Conservation (phyloP, 2,113 vertebrate genomes). For the Orientallactaga bullata region DNA sequence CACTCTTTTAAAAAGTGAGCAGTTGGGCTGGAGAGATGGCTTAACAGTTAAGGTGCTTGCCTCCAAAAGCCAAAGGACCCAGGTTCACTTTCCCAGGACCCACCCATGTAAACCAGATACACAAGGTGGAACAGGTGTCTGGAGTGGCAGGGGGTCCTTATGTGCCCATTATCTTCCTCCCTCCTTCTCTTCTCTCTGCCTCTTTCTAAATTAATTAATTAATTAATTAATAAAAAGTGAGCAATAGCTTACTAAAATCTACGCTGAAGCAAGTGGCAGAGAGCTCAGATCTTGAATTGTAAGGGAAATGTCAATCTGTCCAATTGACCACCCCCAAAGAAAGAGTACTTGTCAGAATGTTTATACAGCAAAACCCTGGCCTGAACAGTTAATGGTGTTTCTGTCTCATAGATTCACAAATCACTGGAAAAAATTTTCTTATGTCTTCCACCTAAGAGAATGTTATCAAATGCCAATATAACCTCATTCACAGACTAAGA, state of each 20-base stretch:
- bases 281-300: not conserved
- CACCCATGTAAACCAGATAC: too few species aligned
- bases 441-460: not conserved
- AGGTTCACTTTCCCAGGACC: too few species aligned
- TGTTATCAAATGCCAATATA: not conserved
- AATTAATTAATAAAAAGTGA: not conserved
- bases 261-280: not conserved
- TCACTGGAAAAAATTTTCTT: not conserved
- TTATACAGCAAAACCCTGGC: slow-evolving; percentile 13
- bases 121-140: too few species aligned
- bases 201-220: too few species aligned
- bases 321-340: too few species aligned
- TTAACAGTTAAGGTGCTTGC: too few species aligned
- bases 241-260: not conserved
- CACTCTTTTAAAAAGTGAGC: not conserved
- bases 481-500: not conserved
- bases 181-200: too few species aligned
- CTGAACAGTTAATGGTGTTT: not conserved
- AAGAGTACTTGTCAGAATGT: not conserved
- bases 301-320: not conserved
- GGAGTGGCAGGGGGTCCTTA: too few species aligned
- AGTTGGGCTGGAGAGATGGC: not conserved
- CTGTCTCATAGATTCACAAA: not conserved
- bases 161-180: too few species aligned
- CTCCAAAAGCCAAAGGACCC: too few species aligned